Evolutionary conservation across 2,888 invertebrate genomes (phyloP).

Genomic region (Pseudococcus longispinus): DNA sequence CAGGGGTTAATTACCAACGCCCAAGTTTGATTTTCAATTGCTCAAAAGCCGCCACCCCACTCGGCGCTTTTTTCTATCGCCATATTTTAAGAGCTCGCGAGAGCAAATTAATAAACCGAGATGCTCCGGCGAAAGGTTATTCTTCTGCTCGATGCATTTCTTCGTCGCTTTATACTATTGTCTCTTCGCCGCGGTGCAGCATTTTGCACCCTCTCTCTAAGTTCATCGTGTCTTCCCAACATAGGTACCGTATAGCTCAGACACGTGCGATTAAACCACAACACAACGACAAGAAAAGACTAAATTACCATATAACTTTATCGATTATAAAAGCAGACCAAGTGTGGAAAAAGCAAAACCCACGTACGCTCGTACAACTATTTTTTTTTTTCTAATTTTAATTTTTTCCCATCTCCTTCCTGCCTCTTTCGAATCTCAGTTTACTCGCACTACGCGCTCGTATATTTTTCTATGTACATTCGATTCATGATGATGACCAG

Average conservation of each 20-base stretch:
- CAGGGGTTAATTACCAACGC: constrained; percentile 8
- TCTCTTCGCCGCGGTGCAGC: not conserved
- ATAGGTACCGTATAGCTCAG: not conserved
- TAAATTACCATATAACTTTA: constrained; percentile 9
- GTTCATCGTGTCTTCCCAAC: not conserved
- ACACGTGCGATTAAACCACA: constrained; percentile 24
- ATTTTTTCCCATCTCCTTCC: not conserved
- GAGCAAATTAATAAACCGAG: not conserved
- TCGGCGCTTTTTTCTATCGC: not conserved
- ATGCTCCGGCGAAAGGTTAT: not conserved
- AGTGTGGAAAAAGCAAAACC: not conserved
- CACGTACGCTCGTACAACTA: not conserved
- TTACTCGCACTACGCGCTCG: not conserved
- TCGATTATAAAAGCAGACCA: not conserved
- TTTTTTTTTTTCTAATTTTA: not conserved
- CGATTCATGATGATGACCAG: not conserved
- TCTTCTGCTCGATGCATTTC: not conserved
- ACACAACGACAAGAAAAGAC: not conserved
- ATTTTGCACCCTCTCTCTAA: not conserved
- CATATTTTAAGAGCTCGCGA: not conserved
- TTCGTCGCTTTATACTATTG: not conserved
- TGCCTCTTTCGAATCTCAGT: not conserved
- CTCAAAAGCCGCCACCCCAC: not conserved
- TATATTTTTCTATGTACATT: not conserved
- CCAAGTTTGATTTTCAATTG: constrained; percentile 5